Conservation (phyloP, 2,797 vertebrate genomes). For the Megaceryle alcyon region DNA sequence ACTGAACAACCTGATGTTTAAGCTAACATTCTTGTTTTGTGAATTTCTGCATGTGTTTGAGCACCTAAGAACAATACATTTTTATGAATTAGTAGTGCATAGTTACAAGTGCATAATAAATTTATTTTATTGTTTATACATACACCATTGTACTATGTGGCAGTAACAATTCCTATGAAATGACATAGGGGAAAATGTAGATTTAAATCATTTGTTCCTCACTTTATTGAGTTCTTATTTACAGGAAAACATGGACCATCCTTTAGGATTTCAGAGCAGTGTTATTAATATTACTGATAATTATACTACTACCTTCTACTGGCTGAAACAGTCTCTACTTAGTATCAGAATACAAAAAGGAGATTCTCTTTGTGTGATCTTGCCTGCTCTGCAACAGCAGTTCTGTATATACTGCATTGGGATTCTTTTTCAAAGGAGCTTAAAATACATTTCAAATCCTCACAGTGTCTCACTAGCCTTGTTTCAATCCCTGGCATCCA, state of each 20-base stretch:
- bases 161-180: not conserved
- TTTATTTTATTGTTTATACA: not conserved
- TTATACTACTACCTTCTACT: not conserved
- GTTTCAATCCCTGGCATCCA: not conserved
- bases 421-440: not conserved
- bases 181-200: not conserved
- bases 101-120: not conserved
- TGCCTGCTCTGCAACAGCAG: not conserved
- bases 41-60: not conserved
- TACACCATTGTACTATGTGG: not conserved
- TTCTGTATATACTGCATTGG: not conserved
- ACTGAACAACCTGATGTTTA: not conserved
- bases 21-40: not conserved
- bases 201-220: not conserved
- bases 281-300: not conserved
- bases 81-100: not conserved
- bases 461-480: not conserved
- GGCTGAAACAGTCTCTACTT: not conserved
- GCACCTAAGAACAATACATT: not conserved
- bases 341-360: not conserved
- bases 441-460: conserved; percentile 1
- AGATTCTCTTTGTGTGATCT: not conserved
- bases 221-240: not conserved
- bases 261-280: not conserved
- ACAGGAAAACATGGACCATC: not conserved